A percentile compares a stretch with the other conserved stretches of the same genome.
These are phyloP conservation scores for Calameuta filiformis DNA, from an alignment of 2,888 invertebrate species.

Conservation along the genomic window DNA sequence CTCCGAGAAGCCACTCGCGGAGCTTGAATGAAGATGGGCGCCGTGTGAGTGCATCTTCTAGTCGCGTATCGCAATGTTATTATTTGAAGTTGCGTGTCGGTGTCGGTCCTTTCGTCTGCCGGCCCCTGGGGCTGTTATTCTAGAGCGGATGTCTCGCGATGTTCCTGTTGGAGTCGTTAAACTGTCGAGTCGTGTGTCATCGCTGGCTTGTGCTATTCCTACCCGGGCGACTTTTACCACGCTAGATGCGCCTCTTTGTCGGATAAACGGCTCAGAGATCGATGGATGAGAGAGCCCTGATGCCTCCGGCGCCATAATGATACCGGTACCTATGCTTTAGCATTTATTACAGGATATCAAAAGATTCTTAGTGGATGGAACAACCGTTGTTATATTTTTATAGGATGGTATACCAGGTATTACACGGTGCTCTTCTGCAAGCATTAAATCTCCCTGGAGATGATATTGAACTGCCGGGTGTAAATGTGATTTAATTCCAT, in stretches of 20 bases:
- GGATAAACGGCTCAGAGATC: slow-evolving; percentile 14
- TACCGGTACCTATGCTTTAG: background rate
- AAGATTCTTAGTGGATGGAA: background rate
- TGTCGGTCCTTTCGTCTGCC: slow-evolving; percentile 5
- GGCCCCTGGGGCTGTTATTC: slow-evolving; percentile 34
- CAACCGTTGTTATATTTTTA: background rate
- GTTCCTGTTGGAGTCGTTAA: slow-evolving; percentile 48
- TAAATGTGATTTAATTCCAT: background rate
- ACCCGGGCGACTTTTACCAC: slow-evolving; percentile 4
- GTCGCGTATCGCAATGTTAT: background rate
- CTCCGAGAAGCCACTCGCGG: background rate
- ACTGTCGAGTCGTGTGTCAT: slow-evolving; percentile 40
- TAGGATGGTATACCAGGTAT: background rate
- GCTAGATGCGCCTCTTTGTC: slow-evolving; percentile 25
- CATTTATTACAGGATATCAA: background rate
- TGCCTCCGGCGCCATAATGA: background rate
- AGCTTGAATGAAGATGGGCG: background rate
- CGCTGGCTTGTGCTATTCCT: slow-evolving; percentile 25
- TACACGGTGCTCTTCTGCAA: background rate
- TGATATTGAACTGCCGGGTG: background rate
- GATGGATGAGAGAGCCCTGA: background rate
- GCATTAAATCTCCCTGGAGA: background rate
- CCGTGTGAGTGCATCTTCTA: background rate
- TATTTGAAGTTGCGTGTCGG: slow-evolving; percentile 11
- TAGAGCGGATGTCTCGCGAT: slow-evolving; percentile 39